Base-by-base conservation (phyloP, 2,888 invertebrate species). In the Oithona nana region DNA sequence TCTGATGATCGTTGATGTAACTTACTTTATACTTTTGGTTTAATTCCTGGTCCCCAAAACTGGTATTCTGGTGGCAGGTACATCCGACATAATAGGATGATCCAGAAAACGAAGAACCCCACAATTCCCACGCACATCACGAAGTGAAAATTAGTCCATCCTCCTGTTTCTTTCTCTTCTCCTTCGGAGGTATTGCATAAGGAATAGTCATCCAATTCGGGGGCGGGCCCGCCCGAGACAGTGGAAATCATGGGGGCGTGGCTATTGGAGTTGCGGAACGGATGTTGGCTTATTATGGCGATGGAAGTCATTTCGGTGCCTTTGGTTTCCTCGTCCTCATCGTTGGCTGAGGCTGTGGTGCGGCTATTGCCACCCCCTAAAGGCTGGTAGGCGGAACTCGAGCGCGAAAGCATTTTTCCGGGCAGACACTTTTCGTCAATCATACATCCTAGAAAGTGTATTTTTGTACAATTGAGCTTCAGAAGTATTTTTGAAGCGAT, bases 101-200 rank as follows among this genome's bases (percentile, higher is more conserved):
- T 54, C 61, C 61, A 61, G 51, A 61, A 61, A 16, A 61, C 52
- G 30, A 61, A 54, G 52, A 61, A 61, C n/a, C 61, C 61, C 28
- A 51, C 54, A 30, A 61, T 61, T 4, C 61, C 61, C 11, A 61
- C 22, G 28, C 61, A 61, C 52, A 61, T 51, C 16, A 61, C 52
- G 28, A 51, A 61, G 54, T 61, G 61, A 54, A 61, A 61, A 26
- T 61, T 61, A 22, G 61, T 61, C 61, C 61, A 61, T 22, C 20
- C 30, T 22, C 31, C 48, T 3, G 28, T 22, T 26, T 58, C 58
- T 16, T 39, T 39, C 26, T 54, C 24, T 3, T 20, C 26, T 26
- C 26, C 26, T 26, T 54, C 54, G 16, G n/a, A 20, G 13, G 31
- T 22, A n/a, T 31, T 31, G 22, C 20, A 31, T 22, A 57, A 22